Conservation (phyloP, 2,113 vertebrate genomes). For the Lasiurus borealis region DNA sequence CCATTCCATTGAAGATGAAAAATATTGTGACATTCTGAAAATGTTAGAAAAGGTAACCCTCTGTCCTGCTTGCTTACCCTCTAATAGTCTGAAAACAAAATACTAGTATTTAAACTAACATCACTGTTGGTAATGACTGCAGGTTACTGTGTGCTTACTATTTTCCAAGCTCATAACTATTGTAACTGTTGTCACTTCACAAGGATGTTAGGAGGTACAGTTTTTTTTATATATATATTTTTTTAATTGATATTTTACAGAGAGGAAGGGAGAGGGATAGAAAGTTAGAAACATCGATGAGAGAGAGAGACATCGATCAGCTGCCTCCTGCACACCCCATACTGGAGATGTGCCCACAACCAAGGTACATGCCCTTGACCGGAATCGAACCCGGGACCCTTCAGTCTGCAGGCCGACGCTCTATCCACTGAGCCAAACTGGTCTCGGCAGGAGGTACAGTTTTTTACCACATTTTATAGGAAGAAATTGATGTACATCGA, state of each 20-base stretch:
- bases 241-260: too few species aligned
- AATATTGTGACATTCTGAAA: slow-evolving; percentile 11
- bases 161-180: not conserved
- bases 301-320: too few species aligned
- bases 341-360: too few species aligned
- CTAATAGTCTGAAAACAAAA: not conserved
- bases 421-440: too few species aligned
- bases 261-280: too few species aligned
- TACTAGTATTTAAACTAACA: not conserved
- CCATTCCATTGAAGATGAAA: slow-evolving; percentile 31
- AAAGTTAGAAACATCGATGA: too few species aligned
- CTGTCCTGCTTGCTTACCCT: not conserved
- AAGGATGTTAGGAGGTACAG: not conserved
- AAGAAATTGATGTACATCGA: not conserved
- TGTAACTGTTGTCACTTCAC: not conserved
- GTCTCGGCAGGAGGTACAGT: not conserved
- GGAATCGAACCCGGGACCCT: too few species aligned
- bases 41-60: not conserved
- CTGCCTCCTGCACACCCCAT: too few species aligned
- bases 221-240: too few species aligned
- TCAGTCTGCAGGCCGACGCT: too few species aligned
- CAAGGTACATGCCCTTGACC: too few species aligned
- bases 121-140: not conserved
- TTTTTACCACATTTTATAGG: not conserved
- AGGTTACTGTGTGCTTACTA: not conserved